Conservation (phyloP, 2,797 vertebrate genomes). For the Tapirus indicus region DNA sequence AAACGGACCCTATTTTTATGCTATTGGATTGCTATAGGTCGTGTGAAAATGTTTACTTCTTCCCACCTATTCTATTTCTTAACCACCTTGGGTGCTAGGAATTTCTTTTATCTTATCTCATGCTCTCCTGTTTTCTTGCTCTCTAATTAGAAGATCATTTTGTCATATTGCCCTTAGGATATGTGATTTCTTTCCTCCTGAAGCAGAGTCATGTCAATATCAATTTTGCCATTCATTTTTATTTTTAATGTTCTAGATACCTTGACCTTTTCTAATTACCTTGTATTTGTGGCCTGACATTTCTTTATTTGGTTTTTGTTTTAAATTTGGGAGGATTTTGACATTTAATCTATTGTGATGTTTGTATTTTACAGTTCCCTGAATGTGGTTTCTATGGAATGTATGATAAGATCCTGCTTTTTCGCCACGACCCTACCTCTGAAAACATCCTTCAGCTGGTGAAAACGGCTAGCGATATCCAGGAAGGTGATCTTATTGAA, state of each 20-base stretch:
- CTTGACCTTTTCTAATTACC: not conserved
- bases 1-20: not conserved
- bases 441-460: conserved; percentile 98
- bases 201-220: not conserved
- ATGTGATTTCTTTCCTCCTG: not conserved
- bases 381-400: conserved; percentile 99
- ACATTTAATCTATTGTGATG: conserved; percentile 40
- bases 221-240: not conserved
- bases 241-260: not conserved
- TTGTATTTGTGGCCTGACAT: conserved; percentile 37
- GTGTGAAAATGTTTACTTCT: not conserved
- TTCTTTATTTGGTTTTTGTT: conserved; percentile 48
- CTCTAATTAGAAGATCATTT: conserved; percentile 7
- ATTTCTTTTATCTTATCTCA: not conserved
- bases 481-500: conserved; percentile 98
- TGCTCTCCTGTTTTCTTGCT: not conserved
- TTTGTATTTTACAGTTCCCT: conserved; percentile 93
- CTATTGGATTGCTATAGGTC: not conserved
- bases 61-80: not conserved
- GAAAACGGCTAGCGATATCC: conserved; percentile 95
- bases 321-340: conserved; percentile 31
- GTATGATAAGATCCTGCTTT: conserved; percentile 98
- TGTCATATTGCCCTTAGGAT: not conserved
- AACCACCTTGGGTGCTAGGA: not conserved
- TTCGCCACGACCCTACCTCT: conserved; percentile 94